These are phyloP conservation scores for Anolis apletophallus DNA, from an alignment of 2,797 vertebrate genomes.

Conservation along the genomic window DNA sequence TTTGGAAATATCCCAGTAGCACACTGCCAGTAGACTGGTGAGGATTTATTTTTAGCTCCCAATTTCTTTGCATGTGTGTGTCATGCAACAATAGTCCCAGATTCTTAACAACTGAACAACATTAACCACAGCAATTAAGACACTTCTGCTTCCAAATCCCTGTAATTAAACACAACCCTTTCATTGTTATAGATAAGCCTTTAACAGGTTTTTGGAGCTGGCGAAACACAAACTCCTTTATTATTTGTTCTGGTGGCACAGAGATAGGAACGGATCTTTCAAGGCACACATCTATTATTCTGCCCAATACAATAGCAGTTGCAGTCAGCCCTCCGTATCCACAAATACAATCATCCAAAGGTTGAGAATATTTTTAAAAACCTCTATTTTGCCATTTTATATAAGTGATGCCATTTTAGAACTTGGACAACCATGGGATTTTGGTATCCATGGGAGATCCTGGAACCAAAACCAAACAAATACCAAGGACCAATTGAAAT, in stretches of 20 bases:
- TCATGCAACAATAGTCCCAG: constrained; percentile 34
- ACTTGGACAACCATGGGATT: no score
- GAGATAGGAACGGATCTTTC: background rate
- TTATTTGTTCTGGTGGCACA: constrained; percentile 16
- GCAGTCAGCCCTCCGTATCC: no score
- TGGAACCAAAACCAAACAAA: no score
- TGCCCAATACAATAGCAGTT: background rate
- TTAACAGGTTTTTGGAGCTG: background rate
- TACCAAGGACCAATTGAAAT: no score
- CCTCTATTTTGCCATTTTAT: no score
- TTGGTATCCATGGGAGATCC: no score
- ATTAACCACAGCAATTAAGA: constrained; percentile 21
- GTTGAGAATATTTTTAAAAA: no score
- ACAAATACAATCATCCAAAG: no score
- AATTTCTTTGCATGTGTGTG: background rate
- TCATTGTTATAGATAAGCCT: background rate
- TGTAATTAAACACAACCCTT: constrained; percentile 24
- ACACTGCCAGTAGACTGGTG: background rate
- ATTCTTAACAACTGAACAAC: background rate
- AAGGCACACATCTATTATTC: background rate
- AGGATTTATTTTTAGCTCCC: constrained; percentile 24
- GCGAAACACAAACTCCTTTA: constrained; percentile 16
- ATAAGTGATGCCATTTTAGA: no score
- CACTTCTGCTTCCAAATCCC: constrained; percentile 19
- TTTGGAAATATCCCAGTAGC: background rate